phyloP scores from a whole-genome alignment of 2,888 invertebrate genomes.

The Nudaria mundana region DNA sequence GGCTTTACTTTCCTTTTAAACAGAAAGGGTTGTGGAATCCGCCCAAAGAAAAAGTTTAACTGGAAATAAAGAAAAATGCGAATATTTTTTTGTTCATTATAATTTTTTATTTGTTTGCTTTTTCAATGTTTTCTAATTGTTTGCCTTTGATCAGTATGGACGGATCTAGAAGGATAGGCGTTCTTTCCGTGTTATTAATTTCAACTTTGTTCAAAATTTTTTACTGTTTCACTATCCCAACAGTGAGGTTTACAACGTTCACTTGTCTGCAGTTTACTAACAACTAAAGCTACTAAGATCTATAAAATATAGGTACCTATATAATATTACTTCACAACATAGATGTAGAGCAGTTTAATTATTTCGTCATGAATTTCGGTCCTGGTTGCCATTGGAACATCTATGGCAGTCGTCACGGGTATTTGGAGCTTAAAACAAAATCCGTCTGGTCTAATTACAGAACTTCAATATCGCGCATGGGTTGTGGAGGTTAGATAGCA shows the following conservation, averaged over 20 bases:
- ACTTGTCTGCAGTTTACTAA: neutral
- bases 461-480: no score
- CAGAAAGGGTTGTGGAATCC: conserved; percentile 61
- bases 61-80: conserved; percentile 58
- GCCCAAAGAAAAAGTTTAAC: conserved; percentile 61
- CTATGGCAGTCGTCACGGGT: no score
- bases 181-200: conserved; percentile 24
- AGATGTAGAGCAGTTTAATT: no score
- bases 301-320: neutral
- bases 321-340: no score
- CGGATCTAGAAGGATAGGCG: conserved; percentile 24
- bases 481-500: no score
- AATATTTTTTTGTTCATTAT: conserved; percentile 38
- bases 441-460: no score
- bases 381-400: no score
- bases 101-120: conserved; percentile 41
- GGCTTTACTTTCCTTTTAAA: conserved; percentile 41
- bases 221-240: no score
- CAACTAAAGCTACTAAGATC: no score
- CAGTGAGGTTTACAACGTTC: no score
- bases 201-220: conserved; percentile 15
- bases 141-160: conserved; percentile 39
- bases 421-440: no score
- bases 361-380: no score
- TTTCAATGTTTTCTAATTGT: conserved; percentile 41